Conservation (phyloP, 2,797 vertebrate genomes). For the Scarus forsteni region DNA sequence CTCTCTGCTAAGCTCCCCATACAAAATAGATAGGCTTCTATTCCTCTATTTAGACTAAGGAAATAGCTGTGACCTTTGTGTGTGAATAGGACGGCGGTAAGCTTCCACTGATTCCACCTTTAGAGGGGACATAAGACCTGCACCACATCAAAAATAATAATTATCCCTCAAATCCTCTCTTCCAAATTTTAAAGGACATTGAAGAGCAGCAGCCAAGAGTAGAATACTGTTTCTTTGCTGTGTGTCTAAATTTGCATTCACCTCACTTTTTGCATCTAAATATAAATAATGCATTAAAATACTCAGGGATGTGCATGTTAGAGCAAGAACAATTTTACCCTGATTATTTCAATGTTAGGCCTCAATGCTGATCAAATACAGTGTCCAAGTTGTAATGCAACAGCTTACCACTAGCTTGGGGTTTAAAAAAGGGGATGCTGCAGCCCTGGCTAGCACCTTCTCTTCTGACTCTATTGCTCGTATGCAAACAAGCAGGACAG, state of each 20-base stretch:
- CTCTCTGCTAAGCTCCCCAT: slow-evolving; percentile 71
- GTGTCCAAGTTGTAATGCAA: no score
- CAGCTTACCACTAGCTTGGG: no score
- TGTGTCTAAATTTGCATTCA: neutral
- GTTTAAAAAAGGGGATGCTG: no score
- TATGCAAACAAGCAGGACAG: no score
- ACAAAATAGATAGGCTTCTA: slow-evolving; percentile 74
- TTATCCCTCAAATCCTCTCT: slow-evolving; percentile 5
- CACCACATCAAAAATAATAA: slow-evolving; percentile 31
- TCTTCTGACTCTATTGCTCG: no score
- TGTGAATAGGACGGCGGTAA: slow-evolving; percentile 36
- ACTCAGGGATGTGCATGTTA: neutral
- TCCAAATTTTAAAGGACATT: slow-evolving; percentile 4
- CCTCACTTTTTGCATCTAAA: no score
- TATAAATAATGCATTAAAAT: neutral
- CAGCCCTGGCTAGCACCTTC: no score
- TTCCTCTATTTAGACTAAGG: slow-evolving; percentile 65
- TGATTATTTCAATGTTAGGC: no score
- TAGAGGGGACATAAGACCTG: slow-evolving; percentile 38
- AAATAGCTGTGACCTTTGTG: slow-evolving; percentile 71
- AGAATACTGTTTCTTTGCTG: neutral
- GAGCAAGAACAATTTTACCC: no score
- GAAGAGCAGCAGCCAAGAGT: neutral
- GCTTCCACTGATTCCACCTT: slow-evolving; percentile 28
- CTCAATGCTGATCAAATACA: no score